Evolutionary conservation across 2,797 vertebrate genomes (phyloP).

Genomic region (Falco berigora): DNA sequence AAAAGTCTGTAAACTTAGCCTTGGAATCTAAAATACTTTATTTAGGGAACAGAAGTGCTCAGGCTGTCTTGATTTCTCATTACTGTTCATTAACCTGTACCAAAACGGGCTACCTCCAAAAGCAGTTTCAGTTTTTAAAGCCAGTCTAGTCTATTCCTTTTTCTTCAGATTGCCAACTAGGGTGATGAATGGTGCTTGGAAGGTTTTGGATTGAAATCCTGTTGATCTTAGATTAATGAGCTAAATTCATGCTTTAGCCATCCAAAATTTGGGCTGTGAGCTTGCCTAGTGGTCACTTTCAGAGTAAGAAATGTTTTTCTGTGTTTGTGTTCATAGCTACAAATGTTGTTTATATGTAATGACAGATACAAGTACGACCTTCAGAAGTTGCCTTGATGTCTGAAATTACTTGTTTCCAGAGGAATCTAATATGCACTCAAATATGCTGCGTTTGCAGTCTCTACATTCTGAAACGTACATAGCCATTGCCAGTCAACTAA

Average conservation of each 20-base stretch:
- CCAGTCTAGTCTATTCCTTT: neutral
- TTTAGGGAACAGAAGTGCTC: neutral
- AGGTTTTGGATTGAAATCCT: neutral
- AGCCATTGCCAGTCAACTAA: neutral
- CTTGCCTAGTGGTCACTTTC: neutral
- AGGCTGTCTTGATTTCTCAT: neutral
- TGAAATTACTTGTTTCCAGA: slow-evolving; percentile 38
- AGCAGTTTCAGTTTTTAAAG: neutral
- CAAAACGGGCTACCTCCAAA: neutral
- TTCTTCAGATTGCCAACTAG: neutral
- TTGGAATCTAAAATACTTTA: neutral
- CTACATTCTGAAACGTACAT: neutral
- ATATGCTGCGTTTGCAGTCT: slow-evolving; percentile 8
- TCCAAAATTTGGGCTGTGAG: neutral
- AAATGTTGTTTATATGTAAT: slow-evolving; percentile 1
- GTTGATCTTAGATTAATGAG: neutral
- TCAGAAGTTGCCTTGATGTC: slow-evolving; percentile 15
- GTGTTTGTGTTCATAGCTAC: neutral
- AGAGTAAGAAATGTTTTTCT: neutral
- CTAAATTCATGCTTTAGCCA: neutral
- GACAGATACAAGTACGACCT: neutral
- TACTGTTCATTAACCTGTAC: neutral
- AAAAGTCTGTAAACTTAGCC: neutral
- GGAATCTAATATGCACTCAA: neutral
- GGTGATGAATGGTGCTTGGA: neutral